Percentiles rank a stretch among this genome's conserved stretches.
Evolutionary conservation across 2,113 vertebrate species (phyloP).

Genomic region (Centrocercus urophasianus): DNA sequence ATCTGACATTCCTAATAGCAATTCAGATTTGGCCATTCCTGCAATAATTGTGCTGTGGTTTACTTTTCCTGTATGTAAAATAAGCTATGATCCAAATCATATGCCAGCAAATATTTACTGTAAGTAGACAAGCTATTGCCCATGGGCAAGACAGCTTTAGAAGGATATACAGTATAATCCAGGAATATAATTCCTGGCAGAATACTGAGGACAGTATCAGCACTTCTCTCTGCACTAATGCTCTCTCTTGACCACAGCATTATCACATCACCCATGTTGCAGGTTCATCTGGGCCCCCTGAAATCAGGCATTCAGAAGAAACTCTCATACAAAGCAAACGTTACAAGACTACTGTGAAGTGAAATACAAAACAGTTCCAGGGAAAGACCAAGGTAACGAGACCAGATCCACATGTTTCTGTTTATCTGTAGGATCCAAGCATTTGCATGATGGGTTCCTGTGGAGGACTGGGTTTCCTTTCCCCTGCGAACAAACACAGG

Average conservation of each 20-base stretch:
- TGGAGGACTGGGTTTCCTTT: neutral
- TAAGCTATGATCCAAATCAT: neutral
- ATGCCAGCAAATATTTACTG: slow-evolving; percentile 24
- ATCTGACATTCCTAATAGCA: neutral
- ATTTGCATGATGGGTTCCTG: neutral
- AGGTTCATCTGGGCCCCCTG: neutral
- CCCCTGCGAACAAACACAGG: neutral
- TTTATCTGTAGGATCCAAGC: neutral
- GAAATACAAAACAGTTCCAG: neutral
- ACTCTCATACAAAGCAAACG: neutral
- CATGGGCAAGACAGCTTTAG: neutral
- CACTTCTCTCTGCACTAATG: neutral
- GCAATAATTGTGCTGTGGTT: neutral
- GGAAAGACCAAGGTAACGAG: rapidly evolving
- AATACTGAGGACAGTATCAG: neutral
- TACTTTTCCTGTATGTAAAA: slow-evolving; percentile 25
- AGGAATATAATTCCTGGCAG: neutral
- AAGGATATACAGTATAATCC: neutral
- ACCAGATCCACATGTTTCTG: neutral
- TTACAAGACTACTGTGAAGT: neutral
- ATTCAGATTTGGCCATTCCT: neutral
- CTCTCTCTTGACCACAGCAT: neutral
- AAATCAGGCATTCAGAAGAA: neutral
- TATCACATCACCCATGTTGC: neutral
- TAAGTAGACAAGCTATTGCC: slow-evolving; percentile 23